These are phyloP conservation scores for Hippocampus abdominalis DNA, from an alignment of 2,113 vertebrate species.

Conservation along the genomic window DNA sequence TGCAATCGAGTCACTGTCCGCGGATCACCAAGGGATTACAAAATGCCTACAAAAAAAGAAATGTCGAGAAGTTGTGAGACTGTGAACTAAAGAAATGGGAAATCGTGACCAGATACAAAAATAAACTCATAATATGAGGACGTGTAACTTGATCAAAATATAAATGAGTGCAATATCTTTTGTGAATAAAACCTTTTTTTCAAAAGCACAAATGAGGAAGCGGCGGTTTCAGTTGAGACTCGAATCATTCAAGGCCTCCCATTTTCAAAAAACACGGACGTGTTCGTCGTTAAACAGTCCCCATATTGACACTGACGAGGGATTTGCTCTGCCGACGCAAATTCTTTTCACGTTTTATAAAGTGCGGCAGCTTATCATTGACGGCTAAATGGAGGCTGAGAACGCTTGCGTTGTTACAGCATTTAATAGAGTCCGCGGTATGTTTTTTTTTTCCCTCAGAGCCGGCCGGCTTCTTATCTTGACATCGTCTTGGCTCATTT, in stretches of 20 bases:
- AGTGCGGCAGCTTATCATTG: neutral
- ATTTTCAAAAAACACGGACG: neutral
- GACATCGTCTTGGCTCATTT: conserved; percentile 4
- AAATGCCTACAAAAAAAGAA: too few species aligned
- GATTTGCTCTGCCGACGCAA: neutral
- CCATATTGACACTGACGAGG: neutral
- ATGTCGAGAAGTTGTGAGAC: too few species aligned
- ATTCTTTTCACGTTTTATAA: neutral
- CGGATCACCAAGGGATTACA: too few species aligned
- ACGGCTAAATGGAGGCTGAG: neutral
- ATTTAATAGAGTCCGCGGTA: neutral
- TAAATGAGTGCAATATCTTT: too few species aligned
- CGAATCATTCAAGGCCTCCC: neutral
- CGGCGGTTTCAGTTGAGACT: neutral
- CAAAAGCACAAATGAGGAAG: neutral
- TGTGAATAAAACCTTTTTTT: too few species aligned
- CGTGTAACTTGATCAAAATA: too few species aligned
- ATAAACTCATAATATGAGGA: too few species aligned
- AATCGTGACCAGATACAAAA: too few species aligned
- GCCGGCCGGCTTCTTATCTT: conserved; percentile 1
- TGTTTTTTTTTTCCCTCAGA: neutral
- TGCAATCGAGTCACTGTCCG: too few species aligned
- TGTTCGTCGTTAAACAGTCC: neutral
- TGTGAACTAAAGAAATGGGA: too few species aligned
- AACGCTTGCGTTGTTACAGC: neutral